A percentile compares a stretch with the other conserved stretches of the same genome.
These are phyloP conservation scores for Quiscalus mexicanus DNA, from an alignment of 2,113 vertebrate species.

Conservation along the genomic window DNA sequence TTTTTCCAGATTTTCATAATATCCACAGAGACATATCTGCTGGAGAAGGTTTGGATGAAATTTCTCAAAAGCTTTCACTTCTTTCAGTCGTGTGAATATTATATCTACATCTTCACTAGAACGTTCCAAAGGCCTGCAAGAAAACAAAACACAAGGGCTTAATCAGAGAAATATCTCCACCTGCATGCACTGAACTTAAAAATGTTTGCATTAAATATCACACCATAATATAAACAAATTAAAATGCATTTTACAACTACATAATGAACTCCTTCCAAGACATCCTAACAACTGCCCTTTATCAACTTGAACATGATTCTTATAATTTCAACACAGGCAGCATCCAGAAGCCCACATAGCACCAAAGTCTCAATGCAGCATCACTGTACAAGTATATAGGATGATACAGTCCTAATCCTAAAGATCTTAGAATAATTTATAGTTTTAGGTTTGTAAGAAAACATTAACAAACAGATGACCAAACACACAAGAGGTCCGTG, in stretches of 20 bases:
- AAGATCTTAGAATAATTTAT: neutral
- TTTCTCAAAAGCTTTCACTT: conserved; percentile 93
- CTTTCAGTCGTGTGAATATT: conserved; percentile 90
- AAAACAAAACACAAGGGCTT: conserved; percentile 20
- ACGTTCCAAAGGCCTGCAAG: conserved; percentile 88
- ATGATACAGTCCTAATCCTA: neutral
- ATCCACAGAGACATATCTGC: conserved; percentile 93
- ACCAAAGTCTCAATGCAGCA: neutral
- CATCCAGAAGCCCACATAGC: neutral
- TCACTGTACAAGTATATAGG: neutral
- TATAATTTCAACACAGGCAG: neutral
- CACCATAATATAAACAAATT: neutral
- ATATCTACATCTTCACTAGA: conserved; percentile 96
- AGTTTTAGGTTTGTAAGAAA: neutral
- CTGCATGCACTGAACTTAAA: neutral
- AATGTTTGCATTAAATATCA: neutral
- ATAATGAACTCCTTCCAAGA: neutral
- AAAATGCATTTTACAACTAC: neutral
- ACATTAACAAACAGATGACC: neutral
- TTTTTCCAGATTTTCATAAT: conserved; percentile 94
- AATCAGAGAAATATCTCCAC: neutral
- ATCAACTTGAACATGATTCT: neutral
- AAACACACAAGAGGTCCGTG: neutral
- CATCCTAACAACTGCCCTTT: neutral
- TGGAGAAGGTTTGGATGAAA: conserved; percentile 93